Base-by-base conservation (phyloP, 1,140 invertebrate species). In the Fopius arisanus region DNA sequence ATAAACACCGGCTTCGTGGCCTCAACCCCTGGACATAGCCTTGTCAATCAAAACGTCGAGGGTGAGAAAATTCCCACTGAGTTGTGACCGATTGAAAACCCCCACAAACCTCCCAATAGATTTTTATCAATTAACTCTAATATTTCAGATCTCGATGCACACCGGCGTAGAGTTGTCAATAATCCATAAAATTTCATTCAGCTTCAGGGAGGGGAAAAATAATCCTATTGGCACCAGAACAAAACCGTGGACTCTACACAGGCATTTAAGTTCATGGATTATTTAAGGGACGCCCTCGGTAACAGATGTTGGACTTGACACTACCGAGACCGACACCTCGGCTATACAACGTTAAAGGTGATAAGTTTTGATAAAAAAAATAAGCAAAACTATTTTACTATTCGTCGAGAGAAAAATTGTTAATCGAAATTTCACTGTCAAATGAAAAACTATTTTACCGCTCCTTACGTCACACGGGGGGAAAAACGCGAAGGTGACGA, bases 241-340 rank as follows among this genome's bases (percentile, higher is more conserved):
- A 3, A 59, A 59, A 26, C 10, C 23, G 23, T 59, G 1, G 37
- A 41, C 33, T 41, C 14, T 41, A 23, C 37, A 41, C 37, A 67
- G 26, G 37, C 29, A 16, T 59, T 70, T 21, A 59, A 37, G 12
- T 31, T 54, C 54, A 70, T 70, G 14, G 43, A 19, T 70, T 54
- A 70, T 54, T 59, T 29, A 59, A 54, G 16, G 5, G 9, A 51
- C 28, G 68, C 51, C 68, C 68, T 70, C 48, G 68, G 29, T 19
- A 51, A 29, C 40, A 69, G 43, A 69, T 51, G 37, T 41, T 41
- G 37, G 66, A 41, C 31, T 67, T 59, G 33, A 41, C 37, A 67
- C 40, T 51, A 51, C 37, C 31, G 26, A 37, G 68, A 29, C 48
- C 7, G 48, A 70, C 48, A 70, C 68, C 48, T 33, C 43, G 48